These are phyloP conservation scores for Andrena dorsata DNA, from an alignment of 2,888 invertebrate genomes.

Conservation along the genomic window DNA sequence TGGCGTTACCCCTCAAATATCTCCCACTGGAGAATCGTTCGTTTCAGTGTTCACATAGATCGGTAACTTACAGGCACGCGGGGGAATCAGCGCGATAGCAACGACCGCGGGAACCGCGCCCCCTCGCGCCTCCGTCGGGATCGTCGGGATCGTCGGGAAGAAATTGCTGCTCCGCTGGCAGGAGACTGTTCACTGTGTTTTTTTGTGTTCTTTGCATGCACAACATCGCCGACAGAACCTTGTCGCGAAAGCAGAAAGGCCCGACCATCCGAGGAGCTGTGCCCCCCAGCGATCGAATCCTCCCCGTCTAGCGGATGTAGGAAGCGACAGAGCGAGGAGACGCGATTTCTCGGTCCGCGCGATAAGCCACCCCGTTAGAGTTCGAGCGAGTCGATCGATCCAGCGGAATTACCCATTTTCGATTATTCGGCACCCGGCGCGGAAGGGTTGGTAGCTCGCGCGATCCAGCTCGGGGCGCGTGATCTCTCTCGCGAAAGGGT, in stretches of 20 bases:
- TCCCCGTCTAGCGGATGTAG: neutral
- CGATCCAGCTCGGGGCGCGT: too few species aligned
- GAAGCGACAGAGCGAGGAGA: too few species aligned
- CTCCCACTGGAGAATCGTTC: too few species aligned
- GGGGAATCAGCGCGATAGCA: neutral
- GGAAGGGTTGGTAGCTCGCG: too few species aligned
- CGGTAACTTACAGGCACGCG: neutral
- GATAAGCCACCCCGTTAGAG: too few species aligned
- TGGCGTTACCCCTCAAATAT: too few species aligned
- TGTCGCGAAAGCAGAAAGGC: neutral
- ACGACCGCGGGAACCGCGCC: neutral
- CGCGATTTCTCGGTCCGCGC: too few species aligned
- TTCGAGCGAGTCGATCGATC: too few species aligned
- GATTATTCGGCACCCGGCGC: too few species aligned
- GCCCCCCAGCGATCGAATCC: neutral
- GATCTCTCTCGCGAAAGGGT: too few species aligned
- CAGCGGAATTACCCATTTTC: too few species aligned
- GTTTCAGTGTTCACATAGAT: too few species aligned
- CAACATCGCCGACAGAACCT: slow-evolving; percentile 18
- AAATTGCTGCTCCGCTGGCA: slow-evolving; percentile 35
- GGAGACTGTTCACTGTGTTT: slow-evolving; percentile 35
- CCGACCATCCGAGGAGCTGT: slow-evolving; percentile 1
- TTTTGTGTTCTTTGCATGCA: slow-evolving; percentile 46
- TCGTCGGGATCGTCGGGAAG: slow-evolving; percentile 7
- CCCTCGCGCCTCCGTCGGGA: slow-evolving; percentile 18